A percentile compares a stretch with the other conserved stretches of the same genome.
Conservation (phyloP, 53 echinoderm and acorn worm species). For the Patiria pectinifera region DNA sequence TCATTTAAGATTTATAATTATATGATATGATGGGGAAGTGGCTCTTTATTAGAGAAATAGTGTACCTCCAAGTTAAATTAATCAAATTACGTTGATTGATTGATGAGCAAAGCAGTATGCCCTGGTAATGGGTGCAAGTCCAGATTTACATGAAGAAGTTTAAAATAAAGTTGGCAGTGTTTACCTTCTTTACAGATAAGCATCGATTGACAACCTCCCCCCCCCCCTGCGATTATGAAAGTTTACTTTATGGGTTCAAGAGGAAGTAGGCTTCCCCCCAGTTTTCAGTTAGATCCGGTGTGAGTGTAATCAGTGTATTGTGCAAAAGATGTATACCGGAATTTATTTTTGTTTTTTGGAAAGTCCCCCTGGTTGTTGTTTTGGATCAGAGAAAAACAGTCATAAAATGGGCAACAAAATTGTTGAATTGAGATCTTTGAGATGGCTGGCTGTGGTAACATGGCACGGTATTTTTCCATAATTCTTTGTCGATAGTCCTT, state of each 20-base stretch:
- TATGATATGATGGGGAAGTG: too few species aligned
- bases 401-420: neutral
- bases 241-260: neutral
- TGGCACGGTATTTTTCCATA: neutral
- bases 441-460: neutral
- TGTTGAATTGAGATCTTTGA: neutral
- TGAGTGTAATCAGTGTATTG: neutral
- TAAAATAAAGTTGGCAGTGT: neutral
- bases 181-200: neutral
- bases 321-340: neutral
- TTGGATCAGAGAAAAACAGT: neutral
- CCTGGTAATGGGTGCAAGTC: neutral
- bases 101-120: neutral
- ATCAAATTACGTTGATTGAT: neutral
- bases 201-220: too few species aligned
- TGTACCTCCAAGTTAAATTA: too few species aligned
- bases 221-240: neutral
- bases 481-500: neutral
- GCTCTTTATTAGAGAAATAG: too few species aligned
- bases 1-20: too few species aligned
- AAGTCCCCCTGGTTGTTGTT: neutral
- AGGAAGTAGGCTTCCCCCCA: neutral
- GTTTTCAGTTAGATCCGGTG: neutral
- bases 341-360: neutral
- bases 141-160: neutral